Conservation (phyloP, 37 sponge, comb jelly and placozoan species). For the Agelas oroides region DNA sequence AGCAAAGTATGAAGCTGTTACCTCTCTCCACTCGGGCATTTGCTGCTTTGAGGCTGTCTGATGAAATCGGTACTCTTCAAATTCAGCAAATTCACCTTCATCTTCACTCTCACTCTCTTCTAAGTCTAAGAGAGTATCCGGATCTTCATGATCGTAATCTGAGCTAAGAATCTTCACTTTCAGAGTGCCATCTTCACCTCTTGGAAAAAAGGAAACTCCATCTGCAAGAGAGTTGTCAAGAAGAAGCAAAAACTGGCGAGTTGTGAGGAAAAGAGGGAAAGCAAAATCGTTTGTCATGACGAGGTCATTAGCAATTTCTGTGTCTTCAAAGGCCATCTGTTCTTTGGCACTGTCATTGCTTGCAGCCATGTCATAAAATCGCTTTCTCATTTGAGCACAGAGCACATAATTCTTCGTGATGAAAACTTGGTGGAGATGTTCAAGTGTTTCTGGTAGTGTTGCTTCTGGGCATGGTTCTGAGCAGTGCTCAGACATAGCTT, state of each 20-base stretch:
- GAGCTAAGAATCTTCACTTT: conserved; percentile 51
- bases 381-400: conserved; percentile 71
- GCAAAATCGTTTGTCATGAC: conserved; percentile 24
- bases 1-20: conserved; percentile 41
- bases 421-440: conserved; percentile 83
- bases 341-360: background rate
- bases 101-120: conserved; percentile 47
- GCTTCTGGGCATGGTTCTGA: background rate
- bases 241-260: conserved; percentile 70
- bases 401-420: conserved; percentile 86
- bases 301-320: conserved; percentile 19
- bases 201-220: conserved; percentile 41
- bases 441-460: background rate
- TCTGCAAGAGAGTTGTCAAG: conserved; percentile 75
- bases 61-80: background rate
- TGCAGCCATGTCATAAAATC: conserved; percentile 73
- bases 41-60: conserved; percentile 5
- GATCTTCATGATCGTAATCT: conserved; percentile 54
- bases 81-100: conserved; percentile 31
- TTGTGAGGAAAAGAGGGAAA: conserved; percentile 82
- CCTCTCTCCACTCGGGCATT: conserved; percentile 49
- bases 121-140: conserved; percentile 39
- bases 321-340: conserved; percentile 40
- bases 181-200: conserved; percentile 43
- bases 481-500: background rate